Evolutionary conservation across 2,113 vertebrate genomes (phyloP).

Genomic region (Tiliqua scincoides): DNA sequence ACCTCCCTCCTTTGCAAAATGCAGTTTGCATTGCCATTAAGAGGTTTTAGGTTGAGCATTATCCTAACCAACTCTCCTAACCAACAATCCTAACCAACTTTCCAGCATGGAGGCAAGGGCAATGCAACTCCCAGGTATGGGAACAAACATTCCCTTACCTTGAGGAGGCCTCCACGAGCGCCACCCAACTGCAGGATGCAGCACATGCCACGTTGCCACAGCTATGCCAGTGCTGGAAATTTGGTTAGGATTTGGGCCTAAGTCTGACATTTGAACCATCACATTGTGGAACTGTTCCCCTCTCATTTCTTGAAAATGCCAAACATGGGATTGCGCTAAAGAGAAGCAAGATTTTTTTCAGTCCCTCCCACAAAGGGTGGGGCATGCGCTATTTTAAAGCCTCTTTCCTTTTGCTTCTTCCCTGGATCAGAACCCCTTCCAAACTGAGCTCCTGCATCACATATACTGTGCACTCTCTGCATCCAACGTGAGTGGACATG

Average conservation of each 20-base stretch:
- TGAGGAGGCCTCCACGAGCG: too few relatives aligned
- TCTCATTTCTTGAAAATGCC: background rate
- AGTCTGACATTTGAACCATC: too few relatives aligned
- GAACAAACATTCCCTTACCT: too few relatives aligned
- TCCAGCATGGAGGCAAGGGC: too few relatives aligned
- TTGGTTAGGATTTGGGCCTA: too few relatives aligned
- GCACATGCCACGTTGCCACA: too few relatives aligned
- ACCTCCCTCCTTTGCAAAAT: background rate
- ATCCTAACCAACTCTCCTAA: too few relatives aligned
- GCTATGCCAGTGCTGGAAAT: too few relatives aligned
- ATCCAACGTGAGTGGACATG: slow-evolving; percentile 26
- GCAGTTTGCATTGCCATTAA: background rate
- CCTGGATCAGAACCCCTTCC: background rate
- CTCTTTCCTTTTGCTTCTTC: background rate
- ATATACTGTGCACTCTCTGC: rapidly evolving
- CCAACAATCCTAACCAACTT: too few relatives aligned
- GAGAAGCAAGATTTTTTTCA: background rate
- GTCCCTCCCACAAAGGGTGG: rapidly evolving
- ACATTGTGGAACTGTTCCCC: background rate
- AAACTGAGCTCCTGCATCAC: background rate
- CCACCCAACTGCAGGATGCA: too few relatives aligned
- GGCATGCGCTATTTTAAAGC: rapidly evolving
- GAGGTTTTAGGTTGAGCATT: background rate
- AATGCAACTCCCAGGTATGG: too few relatives aligned
- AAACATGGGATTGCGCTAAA: background rate